Evolutionary conservation across 2,113 vertebrate genomes (phyloP).

Genomic region (Ceyx melanurus): DNA sequence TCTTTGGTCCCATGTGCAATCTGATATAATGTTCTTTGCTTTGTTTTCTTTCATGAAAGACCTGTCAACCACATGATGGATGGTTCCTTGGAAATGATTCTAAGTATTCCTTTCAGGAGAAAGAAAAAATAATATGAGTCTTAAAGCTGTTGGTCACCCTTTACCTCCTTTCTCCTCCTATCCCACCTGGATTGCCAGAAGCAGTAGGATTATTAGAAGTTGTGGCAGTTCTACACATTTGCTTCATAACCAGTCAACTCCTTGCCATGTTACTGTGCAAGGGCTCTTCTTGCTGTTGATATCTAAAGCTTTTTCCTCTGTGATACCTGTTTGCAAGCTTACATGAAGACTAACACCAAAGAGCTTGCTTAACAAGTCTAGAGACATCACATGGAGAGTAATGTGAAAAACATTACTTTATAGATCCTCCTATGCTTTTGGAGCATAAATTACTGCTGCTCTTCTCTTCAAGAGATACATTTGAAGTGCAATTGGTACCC

Average conservation of each 20-base stretch:
- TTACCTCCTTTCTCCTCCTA: not conserved
- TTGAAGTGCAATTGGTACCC: not conserved
- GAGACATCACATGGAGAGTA: not conserved
- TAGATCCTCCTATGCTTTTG: too few species aligned
- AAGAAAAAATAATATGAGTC: not conserved
- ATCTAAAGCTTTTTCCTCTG: not conserved
- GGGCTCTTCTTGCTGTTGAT: not conserved
- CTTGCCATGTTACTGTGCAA: accelerated
- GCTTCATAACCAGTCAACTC: not conserved
- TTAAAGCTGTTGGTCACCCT: not conserved
- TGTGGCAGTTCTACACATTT: not conserved
- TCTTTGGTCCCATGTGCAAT: not conserved
- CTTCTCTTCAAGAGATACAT: not conserved
- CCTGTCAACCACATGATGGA: not conserved
- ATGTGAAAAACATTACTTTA: not conserved
- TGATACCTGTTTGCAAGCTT: not conserved
- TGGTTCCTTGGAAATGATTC: not conserved
- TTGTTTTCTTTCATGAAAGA: not conserved
- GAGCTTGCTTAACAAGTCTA: not conserved
- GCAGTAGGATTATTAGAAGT: too few species aligned
- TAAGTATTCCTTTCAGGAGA: not conserved
- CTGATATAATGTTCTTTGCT: not conserved
- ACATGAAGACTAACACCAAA: not conserved
- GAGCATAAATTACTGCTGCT: not conserved
- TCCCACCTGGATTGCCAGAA: not conserved